phyloP scores from a whole-genome alignment of 2,797 vertebrate species.

The Leptatherina wallacei region DNA sequence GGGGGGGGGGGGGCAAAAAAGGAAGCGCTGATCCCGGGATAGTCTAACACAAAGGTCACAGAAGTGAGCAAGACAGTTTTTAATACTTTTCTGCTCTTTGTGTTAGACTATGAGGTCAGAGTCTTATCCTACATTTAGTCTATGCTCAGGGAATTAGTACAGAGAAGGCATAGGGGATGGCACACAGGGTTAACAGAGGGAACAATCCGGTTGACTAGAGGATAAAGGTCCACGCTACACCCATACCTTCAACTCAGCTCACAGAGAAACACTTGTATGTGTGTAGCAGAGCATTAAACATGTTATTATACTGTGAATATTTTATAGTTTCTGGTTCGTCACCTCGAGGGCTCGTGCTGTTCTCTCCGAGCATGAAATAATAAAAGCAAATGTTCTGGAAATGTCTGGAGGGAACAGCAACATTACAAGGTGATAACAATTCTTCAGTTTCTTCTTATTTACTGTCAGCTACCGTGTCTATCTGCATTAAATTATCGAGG shows the following conservation, averaged over 20 bases:
- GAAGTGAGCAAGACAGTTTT: not conserved
- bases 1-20: constrained; percentile 18
- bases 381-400: constrained; percentile 40
- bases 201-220: constrained; percentile 34
- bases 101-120: constrained; percentile 25
- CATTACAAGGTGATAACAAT: constrained; percentile 44
- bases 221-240: constrained; percentile 37
- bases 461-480: constrained; percentile 15
- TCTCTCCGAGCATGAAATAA: constrained; percentile 50
- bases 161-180: constrained; percentile 19
- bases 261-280: constrained; percentile 27
- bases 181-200: constrained; percentile 38
- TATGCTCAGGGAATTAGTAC: constrained; percentile 33
- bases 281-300: constrained; percentile 57
- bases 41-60: constrained; percentile 25
- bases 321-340: constrained; percentile 58
- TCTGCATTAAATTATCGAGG: constrained; percentile 36
- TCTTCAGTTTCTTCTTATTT: constrained; percentile 41
- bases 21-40: constrained; percentile 13
- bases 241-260: constrained; percentile 23
- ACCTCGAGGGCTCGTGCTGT: constrained; percentile 39
- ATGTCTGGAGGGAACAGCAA: constrained; percentile 36
- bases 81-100: not conserved
- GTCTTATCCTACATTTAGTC: constrained; percentile 5
- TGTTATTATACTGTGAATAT: constrained; percentile 64